These are phyloP conservation scores for Crambe crambe DNA, from an alignment of 37 sponge, comb jelly and placozoan genomes.

Conservation along the genomic window DNA sequence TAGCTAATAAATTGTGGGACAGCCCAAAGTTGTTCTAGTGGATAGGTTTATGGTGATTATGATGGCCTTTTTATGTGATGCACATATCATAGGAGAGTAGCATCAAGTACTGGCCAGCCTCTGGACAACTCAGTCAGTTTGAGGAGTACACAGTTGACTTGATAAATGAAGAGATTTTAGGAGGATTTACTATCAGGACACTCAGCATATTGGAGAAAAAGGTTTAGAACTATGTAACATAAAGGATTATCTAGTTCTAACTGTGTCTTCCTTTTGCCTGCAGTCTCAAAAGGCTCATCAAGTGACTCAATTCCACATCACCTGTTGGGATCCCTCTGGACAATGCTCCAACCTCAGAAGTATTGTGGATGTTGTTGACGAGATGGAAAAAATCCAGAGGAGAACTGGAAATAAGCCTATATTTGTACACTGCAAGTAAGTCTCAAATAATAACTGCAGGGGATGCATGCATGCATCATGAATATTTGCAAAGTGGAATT, in stretches of 20 bases:
- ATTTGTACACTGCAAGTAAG: slow-evolving; percentile 87
- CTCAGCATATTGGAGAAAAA: slow-evolving; percentile 31
- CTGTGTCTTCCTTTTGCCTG: too few relatives aligned
- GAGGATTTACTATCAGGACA: slow-evolving; percentile 45
- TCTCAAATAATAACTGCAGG: neutral
- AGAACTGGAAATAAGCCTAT: slow-evolving; percentile 80
- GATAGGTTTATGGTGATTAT: neutral
- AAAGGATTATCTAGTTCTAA: too few relatives aligned
- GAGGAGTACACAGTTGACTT: slow-evolving; percentile 43
- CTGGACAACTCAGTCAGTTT: slow-evolving; percentile 18
- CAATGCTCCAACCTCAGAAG: slow-evolving; percentile 46
- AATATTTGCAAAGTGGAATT: too few relatives aligned
- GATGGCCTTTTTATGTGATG: neutral
- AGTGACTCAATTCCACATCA: slow-evolving; percentile 82
- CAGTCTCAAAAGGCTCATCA: slow-evolving; percentile 36
- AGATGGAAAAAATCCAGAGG: slow-evolving; percentile 74
- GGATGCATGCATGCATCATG: too few relatives aligned
- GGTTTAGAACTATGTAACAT: too few relatives aligned
- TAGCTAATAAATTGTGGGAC: neutral
- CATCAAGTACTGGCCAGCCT: slow-evolving; percentile 74
- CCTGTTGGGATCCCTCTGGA: slow-evolving; percentile 68
- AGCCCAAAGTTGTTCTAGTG: neutral
- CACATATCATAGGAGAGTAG: slow-evolving; percentile 8
- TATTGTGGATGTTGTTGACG: slow-evolving; percentile 73
- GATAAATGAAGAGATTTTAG: slow-evolving; percentile 6